Evolutionary conservation across 1,140 invertebrate species (phyloP), one percentile per base, ranked within the genome.

Genomic region (Platorchestia sp.): DNA sequence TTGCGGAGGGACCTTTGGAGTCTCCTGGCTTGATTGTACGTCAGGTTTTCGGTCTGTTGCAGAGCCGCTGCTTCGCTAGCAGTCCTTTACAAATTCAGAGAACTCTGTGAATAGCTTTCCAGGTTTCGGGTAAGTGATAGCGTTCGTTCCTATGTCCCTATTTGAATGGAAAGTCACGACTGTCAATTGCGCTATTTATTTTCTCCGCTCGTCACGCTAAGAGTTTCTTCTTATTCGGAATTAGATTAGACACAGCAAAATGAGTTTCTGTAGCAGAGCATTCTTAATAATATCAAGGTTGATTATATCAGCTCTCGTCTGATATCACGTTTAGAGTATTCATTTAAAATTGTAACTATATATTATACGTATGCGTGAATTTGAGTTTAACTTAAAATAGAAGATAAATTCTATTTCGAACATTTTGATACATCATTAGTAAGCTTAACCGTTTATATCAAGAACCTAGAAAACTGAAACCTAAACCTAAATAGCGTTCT

Each of bases 171-270:
- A 75, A 75, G 59, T 75, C 59, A 75, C 14, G 59, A 36, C 1
- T 75, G 59, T 75, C 59, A 75, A 75, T 75, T 75, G 59, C 59
- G 27, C 59, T 75, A 75, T 75, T 75, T 75, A 75, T 75, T 75
- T 27, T 51, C 47, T 75, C 59, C 59, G 10, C 36, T 36, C 59
- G 27, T 22, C 59, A 36, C 36, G 10, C 59, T 75, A 36, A 27
- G 59, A 36, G 10, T 75, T 36, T 10, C 27, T 27, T 75, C 59
- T 75, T 22, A 75, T 75, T 75, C 59, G 14, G 14, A 75, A 75
- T 75, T 75, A 10, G 10, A 36, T 75, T n/a, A n/a, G n/a, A 75
- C 1, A 75, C 1, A 14, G 59, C 59, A 36, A 75, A n/a, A 22
- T 75, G 10, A 10, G 14, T 75, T 75, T 36, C 27, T 3, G 36